Conservation (phyloP, 2,113 vertebrate genomes). For the Notechis scutatus region DNA sequence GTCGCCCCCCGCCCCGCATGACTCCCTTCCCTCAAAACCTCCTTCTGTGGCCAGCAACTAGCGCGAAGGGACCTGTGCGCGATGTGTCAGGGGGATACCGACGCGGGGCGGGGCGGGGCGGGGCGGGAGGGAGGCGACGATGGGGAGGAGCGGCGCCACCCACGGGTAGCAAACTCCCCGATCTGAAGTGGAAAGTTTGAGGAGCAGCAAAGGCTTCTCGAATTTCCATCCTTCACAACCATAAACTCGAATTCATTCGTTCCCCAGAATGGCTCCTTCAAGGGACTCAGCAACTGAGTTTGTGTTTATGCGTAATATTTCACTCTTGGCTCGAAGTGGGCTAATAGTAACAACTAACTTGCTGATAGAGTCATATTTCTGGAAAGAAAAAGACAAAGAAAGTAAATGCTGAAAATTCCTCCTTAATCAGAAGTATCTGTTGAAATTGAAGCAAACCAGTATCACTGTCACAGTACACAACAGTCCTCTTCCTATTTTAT, state of each 20-base stretch:
- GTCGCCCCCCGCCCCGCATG: slow-evolving; percentile 55
- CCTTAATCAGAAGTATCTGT: not conserved
- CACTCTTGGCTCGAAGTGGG: not conserved
- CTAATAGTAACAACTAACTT: not conserved
- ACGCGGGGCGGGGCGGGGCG: not conserved
- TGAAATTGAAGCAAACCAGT: not conserved
- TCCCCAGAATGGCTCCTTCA: not conserved
- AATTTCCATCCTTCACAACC: not conserved
- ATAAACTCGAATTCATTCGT: not conserved
- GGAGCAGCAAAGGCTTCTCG: not conserved
- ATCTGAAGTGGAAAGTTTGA: not conserved
- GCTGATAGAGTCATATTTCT: not conserved
- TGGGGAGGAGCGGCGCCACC: slow-evolving; percentile 8
- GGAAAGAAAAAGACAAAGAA: not conserved
- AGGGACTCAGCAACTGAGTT: not conserved
- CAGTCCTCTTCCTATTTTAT: not conserved
- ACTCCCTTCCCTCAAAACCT: slow-evolving; percentile 77
- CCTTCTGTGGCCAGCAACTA: slow-evolving; percentile 77
- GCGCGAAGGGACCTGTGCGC: slow-evolving; percentile 6
- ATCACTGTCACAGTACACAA: not conserved
- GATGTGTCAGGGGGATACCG: not conserved
- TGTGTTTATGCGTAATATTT: not conserved
- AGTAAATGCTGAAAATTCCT: not conserved
- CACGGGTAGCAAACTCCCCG: not conserved
- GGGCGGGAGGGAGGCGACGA: not conserved